Evolutionary conservation across 30 jellyfish, hydroid and myxozoan species (phyloP).

Genomic region (Calvadosia cruxmelitensis): DNA sequence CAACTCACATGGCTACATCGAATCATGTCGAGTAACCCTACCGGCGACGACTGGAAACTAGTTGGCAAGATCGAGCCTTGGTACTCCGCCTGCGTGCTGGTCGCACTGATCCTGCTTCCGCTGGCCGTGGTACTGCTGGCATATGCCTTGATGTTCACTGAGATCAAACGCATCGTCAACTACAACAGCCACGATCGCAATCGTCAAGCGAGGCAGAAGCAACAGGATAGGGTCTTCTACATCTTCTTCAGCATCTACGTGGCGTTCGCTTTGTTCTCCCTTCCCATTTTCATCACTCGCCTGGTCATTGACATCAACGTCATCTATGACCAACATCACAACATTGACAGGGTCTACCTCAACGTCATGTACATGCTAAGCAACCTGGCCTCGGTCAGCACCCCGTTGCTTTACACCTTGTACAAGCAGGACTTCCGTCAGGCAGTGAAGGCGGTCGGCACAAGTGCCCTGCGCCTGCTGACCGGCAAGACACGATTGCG

Average conservation of each 20-base stretch:
- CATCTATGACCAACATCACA: neutral
- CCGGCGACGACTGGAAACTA: neutral
- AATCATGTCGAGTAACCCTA: neutral
- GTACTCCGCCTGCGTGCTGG: slow-evolving; percentile 16
- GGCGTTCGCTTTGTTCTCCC: slow-evolving; percentile 26
- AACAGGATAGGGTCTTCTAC: slow-evolving; percentile 22
- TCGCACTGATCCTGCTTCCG: slow-evolving; percentile 21
- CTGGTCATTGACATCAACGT: slow-evolving; percentile 13
- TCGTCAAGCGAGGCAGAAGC: slow-evolving; percentile 21
- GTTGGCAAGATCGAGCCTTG: slow-evolving; percentile 11
- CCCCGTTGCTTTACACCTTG: slow-evolving; percentile 52
- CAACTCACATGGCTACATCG: slow-evolving; percentile 55
- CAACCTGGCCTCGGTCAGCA: slow-evolving; percentile 32
- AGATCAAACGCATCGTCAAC: slow-evolving; percentile 17
- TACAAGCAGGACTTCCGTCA: slow-evolving; percentile 61
- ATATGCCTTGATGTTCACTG: slow-evolving; percentile 26
- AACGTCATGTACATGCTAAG: slow-evolving; percentile 33
- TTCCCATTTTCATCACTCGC: slow-evolving; percentile 46
- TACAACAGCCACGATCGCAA: slow-evolving; percentile 35
- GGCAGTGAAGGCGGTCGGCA: slow-evolving; percentile 5
- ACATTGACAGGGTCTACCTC: neutral
- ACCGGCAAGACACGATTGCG: neutral
- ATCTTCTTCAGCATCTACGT: slow-evolving; percentile 40
- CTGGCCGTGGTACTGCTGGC: slow-evolving; percentile 18
- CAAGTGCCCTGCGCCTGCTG: neutral